Evolutionary conservation across 2,888 invertebrate species (phyloP).

Genomic region (Petrolisthes cinctipes): DNA sequence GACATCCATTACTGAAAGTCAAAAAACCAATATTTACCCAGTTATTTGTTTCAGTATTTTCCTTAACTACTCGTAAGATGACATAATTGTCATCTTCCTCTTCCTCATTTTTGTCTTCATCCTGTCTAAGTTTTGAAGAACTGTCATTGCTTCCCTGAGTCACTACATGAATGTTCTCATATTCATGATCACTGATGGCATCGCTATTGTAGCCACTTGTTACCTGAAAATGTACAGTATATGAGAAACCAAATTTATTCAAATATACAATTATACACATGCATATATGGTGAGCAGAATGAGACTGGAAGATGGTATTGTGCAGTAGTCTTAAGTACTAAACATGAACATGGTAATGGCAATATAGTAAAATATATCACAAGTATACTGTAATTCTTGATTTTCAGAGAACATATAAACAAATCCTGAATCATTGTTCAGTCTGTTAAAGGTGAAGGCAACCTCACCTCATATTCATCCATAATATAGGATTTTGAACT

Average conservation of each 20-base stretch:
- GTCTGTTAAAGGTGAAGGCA: not conserved
- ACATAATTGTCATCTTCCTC: conserved; percentile 64
- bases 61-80: conserved; percentile 51
- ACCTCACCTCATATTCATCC: conserved; percentile 62
- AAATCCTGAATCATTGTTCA: no score
- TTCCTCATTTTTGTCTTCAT: conserved; percentile 23
- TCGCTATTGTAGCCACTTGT: conserved; percentile 65
- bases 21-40: conserved; percentile 30
- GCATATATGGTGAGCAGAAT: not conserved
- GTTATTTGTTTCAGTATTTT: conserved; percentile 30
- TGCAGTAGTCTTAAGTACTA: not conserved
- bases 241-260: not conserved
- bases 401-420: no score
- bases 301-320: not conserved
- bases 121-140: conserved; percentile 13
- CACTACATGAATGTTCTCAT: conserved; percentile 58
- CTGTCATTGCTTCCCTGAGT: conserved; percentile 14
- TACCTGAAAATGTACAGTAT: conserved; percentile 42
- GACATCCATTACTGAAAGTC: not conserved
- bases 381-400: no score
- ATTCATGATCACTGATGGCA: conserved; percentile 63
- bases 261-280: not conserved
- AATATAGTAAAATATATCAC: not conserved
- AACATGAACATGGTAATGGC: not conserved
- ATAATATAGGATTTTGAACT: conserved; percentile 49